Evolutionary conservation across 1,140 invertebrate species (phyloP), one percentile per base, ranked within the genome.

Genomic region (Rhynchophorus ferrugineus): DNA sequence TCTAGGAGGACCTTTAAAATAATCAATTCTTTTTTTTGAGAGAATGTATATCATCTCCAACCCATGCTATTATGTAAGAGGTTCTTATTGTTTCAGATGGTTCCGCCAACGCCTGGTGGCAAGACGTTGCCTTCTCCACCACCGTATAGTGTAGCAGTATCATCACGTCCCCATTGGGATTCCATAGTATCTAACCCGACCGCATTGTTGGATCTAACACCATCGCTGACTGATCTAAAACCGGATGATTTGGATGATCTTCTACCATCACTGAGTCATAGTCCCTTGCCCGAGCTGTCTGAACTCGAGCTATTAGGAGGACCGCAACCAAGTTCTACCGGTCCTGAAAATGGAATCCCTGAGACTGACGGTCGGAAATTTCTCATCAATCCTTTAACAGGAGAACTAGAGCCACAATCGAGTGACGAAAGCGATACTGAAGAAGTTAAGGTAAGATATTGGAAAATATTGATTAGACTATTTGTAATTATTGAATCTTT

Each of bases 351-450:
- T n/a, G 22, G 33, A 11, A 11, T 39, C 54, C 11, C 17, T 24
- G 37, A 36, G 8, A 29, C 18, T 9, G 79, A 82, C 59, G 75
- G 79, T 46, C 74, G 81, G 38, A 83, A 87, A 62, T 86, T 87
- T 73, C 78, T 92, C 2, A 88, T 92, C 22, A 94, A 92, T 74
- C 89, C 89, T 3, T 75, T 90, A 54, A 91, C 89, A 3, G 89
- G 89, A 9, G 81, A 87, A 57, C 69, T 94, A 59, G 90, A 93
- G 67, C 85, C 85, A 1, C 83, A 86, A 55, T 78, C 76, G 38
- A 72, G 71, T 54, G 71, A 71, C 56, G 75, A 74, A 11, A 70
- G 68, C 47, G 73, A 75, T 46, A 58, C 65, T n/a, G 66, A 71
- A 20, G 68, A 71, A 17, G 62, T 59, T 8, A 59, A 56, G 42